Evolutionary conservation across 2,113 vertebrate species (phyloP).

Genomic region (Synchiropus splendidus): DNA sequence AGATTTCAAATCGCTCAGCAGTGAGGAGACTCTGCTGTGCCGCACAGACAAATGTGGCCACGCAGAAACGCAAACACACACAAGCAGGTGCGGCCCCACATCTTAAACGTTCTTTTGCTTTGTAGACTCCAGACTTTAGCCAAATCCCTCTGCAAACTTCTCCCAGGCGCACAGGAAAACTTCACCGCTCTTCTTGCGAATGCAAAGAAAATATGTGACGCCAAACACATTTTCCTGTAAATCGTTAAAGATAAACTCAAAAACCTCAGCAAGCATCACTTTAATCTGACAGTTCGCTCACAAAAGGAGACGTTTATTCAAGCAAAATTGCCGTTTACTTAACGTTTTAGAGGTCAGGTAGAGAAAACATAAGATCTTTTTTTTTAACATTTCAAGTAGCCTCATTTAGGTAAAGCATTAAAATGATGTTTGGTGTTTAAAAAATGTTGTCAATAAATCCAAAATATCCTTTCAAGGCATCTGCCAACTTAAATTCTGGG

Average conservation of each 20-base stretch:
- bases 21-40: neutral
- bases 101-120: conserved; percentile 17
- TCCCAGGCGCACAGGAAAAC: conserved; percentile 12
- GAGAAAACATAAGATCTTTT: too few relatives aligned
- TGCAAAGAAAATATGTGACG: neutral
- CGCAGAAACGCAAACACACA: conserved; percentile 2
- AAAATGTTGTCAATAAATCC: too few relatives aligned
- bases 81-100: conserved; percentile 16
- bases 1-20: neutral
- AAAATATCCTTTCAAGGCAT: too few relatives aligned
- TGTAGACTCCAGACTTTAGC: conserved; percentile 26
- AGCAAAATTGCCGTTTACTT: conserved; percentile 2
- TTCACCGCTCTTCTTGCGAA: conserved; percentile 5
- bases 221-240: conserved; percentile 13
- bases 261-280: conserved; percentile 12
- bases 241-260: conserved; percentile 28
- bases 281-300: conserved; percentile 17
- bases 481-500: too few relatives aligned
- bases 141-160: conserved; percentile 35
- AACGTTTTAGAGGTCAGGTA: too few relatives aligned
- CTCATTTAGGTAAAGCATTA: too few relatives aligned
- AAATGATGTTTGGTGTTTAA: too few relatives aligned
- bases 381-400: too few relatives aligned
- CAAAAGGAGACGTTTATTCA: conserved; percentile 10
- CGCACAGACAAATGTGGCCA: neutral